Percentiles rank a stretch among this genome's conserved stretches.
phyloP scores from a whole-genome alignment of 2,888 invertebrate species.

The Nomada ruficornis region DNA sequence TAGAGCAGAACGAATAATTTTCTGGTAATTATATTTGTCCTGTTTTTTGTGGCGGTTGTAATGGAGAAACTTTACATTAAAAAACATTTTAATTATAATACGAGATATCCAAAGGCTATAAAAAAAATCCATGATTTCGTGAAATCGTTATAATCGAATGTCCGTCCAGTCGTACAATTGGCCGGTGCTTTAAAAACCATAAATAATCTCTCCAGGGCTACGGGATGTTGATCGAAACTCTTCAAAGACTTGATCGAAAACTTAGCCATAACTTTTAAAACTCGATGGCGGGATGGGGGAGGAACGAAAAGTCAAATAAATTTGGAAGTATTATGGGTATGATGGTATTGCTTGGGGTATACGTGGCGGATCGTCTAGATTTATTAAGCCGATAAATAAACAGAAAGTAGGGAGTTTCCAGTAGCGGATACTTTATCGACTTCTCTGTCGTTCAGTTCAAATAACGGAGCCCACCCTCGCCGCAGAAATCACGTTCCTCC shows the following conservation, averaged over 20 bases:
- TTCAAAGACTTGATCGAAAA: conserved; percentile 13
- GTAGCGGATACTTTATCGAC: conserved; percentile 28
- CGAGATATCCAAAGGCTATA: too few relatives aligned
- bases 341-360: neutral
- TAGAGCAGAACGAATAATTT: too few relatives aligned
- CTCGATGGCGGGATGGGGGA: neutral
- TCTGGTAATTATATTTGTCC: too few relatives aligned
- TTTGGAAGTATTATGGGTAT: neutral
- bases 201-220: neutral
- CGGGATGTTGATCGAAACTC: conserved; percentile 32
- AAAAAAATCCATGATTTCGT: too few relatives aligned
- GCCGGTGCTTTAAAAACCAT: neutral
- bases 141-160: too few relatives aligned
- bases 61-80: too few relatives aligned
- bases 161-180: too few relatives aligned
- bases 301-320: conserved; percentile 10
- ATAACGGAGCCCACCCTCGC: conserved; percentile 53
- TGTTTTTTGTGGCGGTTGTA: too few relatives aligned
- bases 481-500: conserved; percentile 44
- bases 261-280: conserved; percentile 38
- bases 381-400: conserved; percentile 74
- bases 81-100: too few relatives aligned
- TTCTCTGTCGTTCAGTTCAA: conserved; percentile 39
- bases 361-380: conserved; percentile 14
- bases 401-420: conserved; percentile 43